Percentiles rank a stretch among this genome's conserved stretches.
phyloP scores from a whole-genome alignment of 2,888 invertebrate species.

The Temnothorax unifasciatus region DNA sequence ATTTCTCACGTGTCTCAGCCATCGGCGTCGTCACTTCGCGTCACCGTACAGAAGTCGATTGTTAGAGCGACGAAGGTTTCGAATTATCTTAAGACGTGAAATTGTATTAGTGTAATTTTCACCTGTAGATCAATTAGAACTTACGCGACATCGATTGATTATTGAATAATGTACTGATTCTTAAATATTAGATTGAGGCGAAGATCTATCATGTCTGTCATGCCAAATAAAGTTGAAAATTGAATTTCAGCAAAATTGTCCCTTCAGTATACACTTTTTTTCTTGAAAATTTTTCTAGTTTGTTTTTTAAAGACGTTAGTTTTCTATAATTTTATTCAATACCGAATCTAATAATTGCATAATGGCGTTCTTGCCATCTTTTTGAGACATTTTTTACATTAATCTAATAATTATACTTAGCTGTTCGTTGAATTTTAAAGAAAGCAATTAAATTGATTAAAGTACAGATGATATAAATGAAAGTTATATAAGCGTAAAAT shows the following conservation, averaged over 20 bases:
- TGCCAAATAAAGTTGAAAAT: background rate
- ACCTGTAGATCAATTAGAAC: background rate
- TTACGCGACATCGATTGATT: background rate
- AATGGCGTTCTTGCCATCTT: background rate
- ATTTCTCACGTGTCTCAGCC: constrained; percentile 6
- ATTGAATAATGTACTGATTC: background rate
- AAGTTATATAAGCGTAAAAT: constrained; percentile 10
- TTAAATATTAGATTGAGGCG: background rate
- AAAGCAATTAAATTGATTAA: background rate
- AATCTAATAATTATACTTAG: background rate
- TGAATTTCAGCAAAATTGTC: background rate
- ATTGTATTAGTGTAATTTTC: background rate
- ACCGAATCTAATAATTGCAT: background rate
- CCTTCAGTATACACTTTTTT: background rate
- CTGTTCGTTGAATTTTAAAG: background rate
- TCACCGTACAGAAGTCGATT: background rate
- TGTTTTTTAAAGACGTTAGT: background rate
- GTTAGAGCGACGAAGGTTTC: background rate
- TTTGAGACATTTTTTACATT: background rate
- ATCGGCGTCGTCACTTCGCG: background rate
- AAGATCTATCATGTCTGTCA: background rate
- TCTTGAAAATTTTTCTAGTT: background rate
- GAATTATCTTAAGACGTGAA: background rate
- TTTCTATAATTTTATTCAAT: constrained; percentile 1
- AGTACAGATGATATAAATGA: background rate